Evolutionary conservation across 2,888 invertebrate genomes (phyloP).

Genomic region (Schizotus pectinicornis): DNA sequence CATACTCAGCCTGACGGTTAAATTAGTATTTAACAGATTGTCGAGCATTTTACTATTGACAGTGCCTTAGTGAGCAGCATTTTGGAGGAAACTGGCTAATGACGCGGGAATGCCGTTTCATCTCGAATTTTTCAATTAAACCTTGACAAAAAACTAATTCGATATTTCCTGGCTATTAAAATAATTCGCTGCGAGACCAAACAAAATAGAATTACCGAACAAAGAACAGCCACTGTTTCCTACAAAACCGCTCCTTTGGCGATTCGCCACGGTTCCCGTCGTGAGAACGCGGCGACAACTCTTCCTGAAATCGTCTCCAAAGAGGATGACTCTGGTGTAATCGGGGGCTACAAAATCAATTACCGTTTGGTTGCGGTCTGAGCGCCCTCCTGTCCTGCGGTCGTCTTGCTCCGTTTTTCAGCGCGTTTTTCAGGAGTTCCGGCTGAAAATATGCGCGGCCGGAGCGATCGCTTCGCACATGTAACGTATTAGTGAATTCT

Average conservation of each 20-base stretch:
- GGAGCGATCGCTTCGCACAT: constrained; percentile 30
- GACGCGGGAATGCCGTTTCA: too few species aligned
- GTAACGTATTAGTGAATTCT: constrained; percentile 41
- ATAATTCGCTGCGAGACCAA: constrained; percentile 27
- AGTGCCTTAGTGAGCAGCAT: too few species aligned
- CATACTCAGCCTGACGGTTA: too few species aligned
- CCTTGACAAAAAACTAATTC: constrained; percentile 6
- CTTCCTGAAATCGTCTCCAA: background rate
- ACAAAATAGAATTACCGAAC: constrained; percentile 33
- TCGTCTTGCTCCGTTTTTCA: background rate
- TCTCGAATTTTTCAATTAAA: too few species aligned
- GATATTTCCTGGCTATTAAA: constrained; percentile 21
- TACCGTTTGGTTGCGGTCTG: constrained; percentile 15
- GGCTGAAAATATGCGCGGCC: constrained; percentile 11
- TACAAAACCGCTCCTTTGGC: constrained; percentile 25
- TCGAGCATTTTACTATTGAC: too few species aligned
- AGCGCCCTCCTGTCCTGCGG: too few species aligned
- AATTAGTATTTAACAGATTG: too few species aligned
- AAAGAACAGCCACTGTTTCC: constrained; percentile 29
- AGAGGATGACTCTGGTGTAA: constrained; percentile 16
- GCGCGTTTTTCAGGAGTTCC: constrained; percentile 6
- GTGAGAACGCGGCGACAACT: constrained; percentile 36
- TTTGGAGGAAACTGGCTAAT: too few species aligned
- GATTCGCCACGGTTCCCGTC: constrained; percentile 31
- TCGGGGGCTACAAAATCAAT: constrained; percentile 22